Conservation (phyloP, 2,888 invertebrate species). For the Catocala nupta region DNA sequence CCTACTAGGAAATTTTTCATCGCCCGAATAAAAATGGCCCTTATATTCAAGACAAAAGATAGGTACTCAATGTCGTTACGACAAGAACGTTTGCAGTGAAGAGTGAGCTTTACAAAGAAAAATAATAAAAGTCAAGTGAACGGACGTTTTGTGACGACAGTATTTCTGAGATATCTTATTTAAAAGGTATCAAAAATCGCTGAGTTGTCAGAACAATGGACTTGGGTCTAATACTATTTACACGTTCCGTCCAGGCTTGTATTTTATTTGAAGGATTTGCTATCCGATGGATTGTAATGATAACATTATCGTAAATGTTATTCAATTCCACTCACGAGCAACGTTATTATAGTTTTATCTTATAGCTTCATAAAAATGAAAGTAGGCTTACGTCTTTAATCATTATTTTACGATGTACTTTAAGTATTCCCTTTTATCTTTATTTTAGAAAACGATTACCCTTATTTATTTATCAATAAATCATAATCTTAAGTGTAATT, state of each 20-base stretch:
- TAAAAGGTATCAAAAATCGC: slow-evolving; percentile 71
- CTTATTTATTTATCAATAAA: slow-evolving; percentile 2
- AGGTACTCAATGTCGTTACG: slow-evolving; percentile 58
- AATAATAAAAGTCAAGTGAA: slow-evolving; percentile 59
- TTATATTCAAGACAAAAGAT: slow-evolving; percentile 66
- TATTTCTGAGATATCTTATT: slow-evolving; percentile 64
- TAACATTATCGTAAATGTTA: slow-evolving; percentile 65
- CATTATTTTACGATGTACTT: slow-evolving; percentile 16
- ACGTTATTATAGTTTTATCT: slow-evolving; percentile 39
- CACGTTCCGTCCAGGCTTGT: slow-evolving; percentile 50
- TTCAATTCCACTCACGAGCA: slow-evolving; percentile 59
- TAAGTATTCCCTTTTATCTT: slow-evolving; percentile 31
- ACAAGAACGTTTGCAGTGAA: slow-evolving; percentile 56
- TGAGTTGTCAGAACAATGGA: slow-evolving; percentile 66
- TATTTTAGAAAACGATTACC: slow-evolving; percentile 19
- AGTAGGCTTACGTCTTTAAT: slow-evolving; percentile 20
- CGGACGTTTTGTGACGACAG: slow-evolving; percentile 59
- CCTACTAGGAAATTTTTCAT: slow-evolving; percentile 59
- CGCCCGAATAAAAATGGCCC: slow-evolving; percentile 60
- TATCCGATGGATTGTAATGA: slow-evolving; percentile 59
- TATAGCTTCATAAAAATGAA: slow-evolving; percentile 45
- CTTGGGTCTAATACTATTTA: slow-evolving; percentile 58
- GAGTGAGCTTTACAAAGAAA: slow-evolving; percentile 52
- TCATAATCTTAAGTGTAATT: neutral
- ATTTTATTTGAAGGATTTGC: slow-evolving; percentile 62